These are phyloP conservation scores for Myanophis thanlyinensis DNA, from an alignment of 2,113 vertebrate species.

Conservation along the genomic window DNA sequence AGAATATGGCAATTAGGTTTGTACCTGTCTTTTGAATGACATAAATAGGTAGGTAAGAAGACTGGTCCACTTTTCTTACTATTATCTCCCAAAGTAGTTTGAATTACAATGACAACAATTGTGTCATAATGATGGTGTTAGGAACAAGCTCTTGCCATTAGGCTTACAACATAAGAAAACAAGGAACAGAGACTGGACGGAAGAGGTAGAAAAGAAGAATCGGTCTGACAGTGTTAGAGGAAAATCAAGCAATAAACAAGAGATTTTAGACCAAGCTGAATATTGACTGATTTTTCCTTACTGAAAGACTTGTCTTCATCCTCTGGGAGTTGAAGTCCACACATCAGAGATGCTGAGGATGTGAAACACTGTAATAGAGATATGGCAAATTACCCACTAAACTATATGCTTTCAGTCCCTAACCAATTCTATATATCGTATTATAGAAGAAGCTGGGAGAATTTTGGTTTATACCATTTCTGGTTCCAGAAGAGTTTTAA, in stretches of 20 bases:
- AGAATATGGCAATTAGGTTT: neutral
- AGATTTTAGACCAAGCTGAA: neutral
- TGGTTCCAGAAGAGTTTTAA: neutral
- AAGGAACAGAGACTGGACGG: neutral
- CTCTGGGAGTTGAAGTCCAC: neutral
- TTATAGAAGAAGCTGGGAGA: neutral
- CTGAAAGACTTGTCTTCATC: neutral
- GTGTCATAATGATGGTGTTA: neutral
- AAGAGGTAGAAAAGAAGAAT: neutral
- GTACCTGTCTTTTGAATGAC: neutral
- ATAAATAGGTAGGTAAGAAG: neutral
- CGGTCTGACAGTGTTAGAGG: neutral
- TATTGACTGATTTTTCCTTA: neutral
- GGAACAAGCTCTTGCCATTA: neutral
- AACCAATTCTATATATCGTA: neutral
- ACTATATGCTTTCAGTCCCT: neutral
- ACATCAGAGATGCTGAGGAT: neutral
- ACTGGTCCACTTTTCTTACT: neutral
- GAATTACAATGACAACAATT: neutral
- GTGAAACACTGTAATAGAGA: neutral
- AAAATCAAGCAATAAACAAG: neutral
- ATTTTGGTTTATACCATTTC: neutral
- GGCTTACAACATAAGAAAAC: neutral
- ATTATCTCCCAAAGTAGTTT: neutral
- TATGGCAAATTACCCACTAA: neutral